These are phyloP conservation scores for Seriola dumerili DNA, from an alignment of 2,113 vertebrate species.

Conservation along the genomic window DNA sequence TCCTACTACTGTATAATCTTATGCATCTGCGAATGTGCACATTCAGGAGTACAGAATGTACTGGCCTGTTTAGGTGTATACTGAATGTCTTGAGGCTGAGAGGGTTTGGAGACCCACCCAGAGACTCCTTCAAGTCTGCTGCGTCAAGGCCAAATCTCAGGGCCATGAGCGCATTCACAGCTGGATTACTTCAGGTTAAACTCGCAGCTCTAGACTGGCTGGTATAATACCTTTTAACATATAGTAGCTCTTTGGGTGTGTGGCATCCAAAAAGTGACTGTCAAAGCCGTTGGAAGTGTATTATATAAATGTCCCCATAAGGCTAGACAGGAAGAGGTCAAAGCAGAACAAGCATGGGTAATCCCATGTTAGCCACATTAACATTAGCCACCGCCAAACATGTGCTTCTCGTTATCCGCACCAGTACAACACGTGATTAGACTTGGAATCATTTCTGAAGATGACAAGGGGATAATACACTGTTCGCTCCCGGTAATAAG, in stretches of 20 bases:
- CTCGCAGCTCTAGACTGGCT: conserved; percentile 59
- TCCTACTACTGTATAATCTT: not conserved
- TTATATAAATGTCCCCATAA: conserved; percentile 38
- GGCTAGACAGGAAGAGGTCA: conserved; percentile 51
- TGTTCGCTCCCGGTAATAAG: conserved; percentile 53
- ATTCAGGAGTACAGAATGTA: conserved; percentile 52
- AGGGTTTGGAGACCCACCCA: conserved; percentile 60
- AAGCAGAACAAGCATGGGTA: conserved; percentile 50
- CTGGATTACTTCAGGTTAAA: conserved; percentile 68
- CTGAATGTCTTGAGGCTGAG: conserved; percentile 52
- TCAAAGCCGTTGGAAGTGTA: conserved; percentile 19
- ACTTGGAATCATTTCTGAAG: conserved; percentile 39
- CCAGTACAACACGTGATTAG: conserved; percentile 40
- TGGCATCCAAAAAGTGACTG: conserved; percentile 26
- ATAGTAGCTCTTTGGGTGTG: conserved; percentile 39
- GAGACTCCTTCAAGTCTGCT: conserved; percentile 52
- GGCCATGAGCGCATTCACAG: conserved; percentile 75
- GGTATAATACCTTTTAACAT: conserved; percentile 58
- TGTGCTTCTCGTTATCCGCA: conserved; percentile 66
- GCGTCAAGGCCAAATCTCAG: conserved; percentile 68
- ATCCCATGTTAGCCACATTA: conserved; percentile 39
- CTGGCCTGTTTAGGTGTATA: conserved; percentile 35
- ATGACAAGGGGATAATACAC: conserved; percentile 44
- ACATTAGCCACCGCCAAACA: conserved; percentile 62
- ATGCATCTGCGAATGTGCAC: conserved; percentile 19